phyloP scores from a whole-genome alignment of 2,113 vertebrate genomes.

The Lonchura striata region DNA sequence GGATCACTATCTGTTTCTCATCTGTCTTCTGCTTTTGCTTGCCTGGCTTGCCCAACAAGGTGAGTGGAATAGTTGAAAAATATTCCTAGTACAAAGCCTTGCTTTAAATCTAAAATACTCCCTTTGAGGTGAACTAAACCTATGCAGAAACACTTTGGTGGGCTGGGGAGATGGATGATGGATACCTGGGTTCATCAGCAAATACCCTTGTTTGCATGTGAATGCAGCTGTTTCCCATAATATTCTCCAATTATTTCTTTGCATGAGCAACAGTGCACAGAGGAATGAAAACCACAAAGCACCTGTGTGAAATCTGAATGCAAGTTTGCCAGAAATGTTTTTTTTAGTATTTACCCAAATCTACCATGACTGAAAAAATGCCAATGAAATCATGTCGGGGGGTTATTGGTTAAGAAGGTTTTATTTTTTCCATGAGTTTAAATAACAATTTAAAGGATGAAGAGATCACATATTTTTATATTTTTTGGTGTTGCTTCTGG shows the following conservation, averaged over 20 bases:
- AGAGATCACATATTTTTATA: fast-evolving
- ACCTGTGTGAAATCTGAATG: slow-evolving; percentile 5
- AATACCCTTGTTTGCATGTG: neutral
- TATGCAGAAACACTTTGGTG: neutral
- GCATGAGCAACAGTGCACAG: neutral
- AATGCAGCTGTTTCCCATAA: slow-evolving; percentile 26
- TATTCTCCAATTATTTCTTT: slow-evolving; percentile 34
- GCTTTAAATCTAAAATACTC: neutral
- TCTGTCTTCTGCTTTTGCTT: neutral
- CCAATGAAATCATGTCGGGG: neutral
- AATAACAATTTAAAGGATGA: neutral
- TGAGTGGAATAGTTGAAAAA: neutral
- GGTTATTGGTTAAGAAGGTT: fast-evolving
- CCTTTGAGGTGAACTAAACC: neutral
- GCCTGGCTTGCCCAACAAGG: neutral
- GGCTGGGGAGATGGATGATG: neutral
- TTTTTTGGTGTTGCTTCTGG: neutral
- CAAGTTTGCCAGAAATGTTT: neutral
- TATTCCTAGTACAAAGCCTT: neutral
- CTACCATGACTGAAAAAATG: neutral
- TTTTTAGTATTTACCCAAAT: neutral
- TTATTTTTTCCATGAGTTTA: neutral
- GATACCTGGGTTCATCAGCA: neutral
- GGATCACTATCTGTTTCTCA: neutral
- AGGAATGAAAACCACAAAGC: neutral